Evolutionary conservation across 2,888 invertebrate genomes (phyloP).

Genomic region (Physocephala rufipes): DNA sequence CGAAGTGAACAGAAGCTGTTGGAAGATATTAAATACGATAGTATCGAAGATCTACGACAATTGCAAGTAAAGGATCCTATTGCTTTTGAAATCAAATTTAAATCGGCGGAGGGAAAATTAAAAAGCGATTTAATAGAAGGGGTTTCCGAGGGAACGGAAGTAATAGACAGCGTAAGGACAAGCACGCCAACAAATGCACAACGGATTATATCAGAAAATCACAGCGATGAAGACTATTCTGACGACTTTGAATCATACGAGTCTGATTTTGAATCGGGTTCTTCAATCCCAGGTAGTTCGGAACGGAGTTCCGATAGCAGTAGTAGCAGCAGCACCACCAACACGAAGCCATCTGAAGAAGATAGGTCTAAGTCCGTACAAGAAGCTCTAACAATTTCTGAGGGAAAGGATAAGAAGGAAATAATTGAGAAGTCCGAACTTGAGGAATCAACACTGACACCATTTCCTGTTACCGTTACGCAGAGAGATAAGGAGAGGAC

Average conservation of each 20-base stretch:
- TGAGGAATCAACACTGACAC: constrained; percentile 59
- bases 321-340: constrained; percentile 25
- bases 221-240: constrained; percentile 61
- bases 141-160: not conserved
- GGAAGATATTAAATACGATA: not conserved
- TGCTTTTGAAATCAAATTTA: constrained; percentile 62
- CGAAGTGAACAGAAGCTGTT: constrained; percentile 48
- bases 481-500: constrained; percentile 65
- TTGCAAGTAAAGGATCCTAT: constrained; percentile 54
- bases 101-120: constrained; percentile 24
- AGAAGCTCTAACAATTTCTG: not conserved
- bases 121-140: constrained; percentile 18
- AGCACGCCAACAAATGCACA: not conserved
- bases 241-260: constrained; percentile 71
- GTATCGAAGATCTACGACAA: not conserved
- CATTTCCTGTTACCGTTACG: constrained; percentile 60
- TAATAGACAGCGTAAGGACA: constrained; percentile 42
- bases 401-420: not conserved
- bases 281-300: constrained; percentile 37
- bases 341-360: constrained; percentile 25
- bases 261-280: constrained; percentile 68
- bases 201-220: constrained; percentile 28
- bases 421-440: constrained; percentile 42
- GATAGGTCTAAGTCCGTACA: constrained; percentile 28
- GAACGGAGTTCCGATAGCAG: not conserved